These are phyloP conservation scores for Acanthococcus lagerstroemiae DNA, from an alignment of 2,888 invertebrate species.

Conservation along the genomic window DNA sequence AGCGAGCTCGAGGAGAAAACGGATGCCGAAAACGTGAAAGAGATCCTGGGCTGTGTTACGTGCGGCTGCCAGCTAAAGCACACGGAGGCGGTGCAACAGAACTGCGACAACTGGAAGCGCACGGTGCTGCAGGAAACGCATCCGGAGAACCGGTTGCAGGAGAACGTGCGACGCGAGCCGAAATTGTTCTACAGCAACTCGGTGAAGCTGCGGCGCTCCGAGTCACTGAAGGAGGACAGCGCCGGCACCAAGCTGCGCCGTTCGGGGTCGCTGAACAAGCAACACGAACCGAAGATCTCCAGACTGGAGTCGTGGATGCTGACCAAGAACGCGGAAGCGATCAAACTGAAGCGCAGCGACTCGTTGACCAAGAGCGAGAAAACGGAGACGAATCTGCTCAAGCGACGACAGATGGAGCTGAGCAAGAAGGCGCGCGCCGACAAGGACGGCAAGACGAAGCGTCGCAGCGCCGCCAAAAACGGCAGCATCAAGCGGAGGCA, in stretches of 20 bases:
- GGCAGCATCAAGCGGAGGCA: constrained; percentile 77
- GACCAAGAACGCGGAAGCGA: constrained; percentile 41
- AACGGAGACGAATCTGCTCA: constrained; percentile 68
- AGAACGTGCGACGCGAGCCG: constrained; percentile 11
- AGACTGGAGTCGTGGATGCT: constrained; percentile 42
- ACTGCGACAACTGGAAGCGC: constrained; percentile 18
- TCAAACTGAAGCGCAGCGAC: constrained; percentile 49
- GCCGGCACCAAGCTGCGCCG: constrained; percentile 35
- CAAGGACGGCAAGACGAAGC: constrained; percentile 50
- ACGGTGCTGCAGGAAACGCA: constrained; percentile 18
- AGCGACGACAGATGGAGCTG: constrained; percentile 47
- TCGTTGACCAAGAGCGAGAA: constrained; percentile 62
- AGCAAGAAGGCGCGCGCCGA: constrained; percentile 36
- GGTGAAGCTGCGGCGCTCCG: constrained; percentile 35
- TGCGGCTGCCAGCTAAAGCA: not conserved
- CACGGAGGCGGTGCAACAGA: constrained; percentile 9
- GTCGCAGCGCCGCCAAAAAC: constrained; percentile 67
- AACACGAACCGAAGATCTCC: constrained; percentile 38
- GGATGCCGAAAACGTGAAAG: constrained; percentile 9
- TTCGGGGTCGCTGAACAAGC: constrained; percentile 38
- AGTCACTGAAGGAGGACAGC: constrained; percentile 37
- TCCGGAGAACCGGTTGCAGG: constrained; percentile 11
- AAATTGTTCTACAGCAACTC: constrained; percentile 26
- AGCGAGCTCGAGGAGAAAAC: not conserved
- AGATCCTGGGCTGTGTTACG: not conserved